Evolutionary conservation across 1,140 invertebrate species (phyloP).

Genomic region (Cyclina sinensis): DNA sequence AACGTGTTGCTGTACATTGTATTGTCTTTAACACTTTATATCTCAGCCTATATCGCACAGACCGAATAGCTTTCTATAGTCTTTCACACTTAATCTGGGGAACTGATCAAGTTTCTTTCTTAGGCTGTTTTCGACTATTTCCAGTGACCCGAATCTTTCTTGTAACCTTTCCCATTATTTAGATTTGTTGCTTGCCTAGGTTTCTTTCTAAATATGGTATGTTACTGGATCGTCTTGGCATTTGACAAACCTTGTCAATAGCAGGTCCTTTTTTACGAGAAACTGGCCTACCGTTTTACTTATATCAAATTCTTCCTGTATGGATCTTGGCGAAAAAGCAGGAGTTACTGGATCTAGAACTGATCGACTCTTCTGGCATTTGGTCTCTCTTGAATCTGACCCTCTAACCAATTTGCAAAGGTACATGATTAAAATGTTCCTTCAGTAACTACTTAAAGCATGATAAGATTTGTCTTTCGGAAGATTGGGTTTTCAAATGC

Average conservation of each 20-base stretch:
- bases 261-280: slow-evolving; percentile 15
- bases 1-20: slow-evolving; percentile 10
- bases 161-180: slow-evolving; percentile 55
- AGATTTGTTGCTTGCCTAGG: slow-evolving; percentile 22
- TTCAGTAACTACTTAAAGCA: no score
- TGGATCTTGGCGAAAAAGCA: background rate
- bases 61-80: slow-evolving; percentile 60
- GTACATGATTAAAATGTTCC: no score
- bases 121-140: slow-evolving; percentile 55
- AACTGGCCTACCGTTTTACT: slow-evolving; percentile 10
- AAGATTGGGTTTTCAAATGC: no score
- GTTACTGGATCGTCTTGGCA: background rate
- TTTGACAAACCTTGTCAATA: slow-evolving; percentile 31
- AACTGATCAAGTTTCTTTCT: slow-evolving; percentile 55
- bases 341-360: no score
- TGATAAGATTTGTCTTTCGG: no score
- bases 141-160: slow-evolving; percentile 51
- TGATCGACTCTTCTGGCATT: no score
- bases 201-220: slow-evolving; percentile 17
- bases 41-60: slow-evolving; percentile 55
- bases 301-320: slow-evolving; percentile 1
- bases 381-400: no score
- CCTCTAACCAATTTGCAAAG: no score
- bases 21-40: slow-evolving; percentile 64
- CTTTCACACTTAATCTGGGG: slow-evolving; percentile 57